A percentile compares a stretch with the other conserved stretches of the same genome.
These are phyloP conservation scores for Ricordea florida DNA, from an alignment of 92 coral and sea anemone species.

Conservation along the genomic window DNA sequence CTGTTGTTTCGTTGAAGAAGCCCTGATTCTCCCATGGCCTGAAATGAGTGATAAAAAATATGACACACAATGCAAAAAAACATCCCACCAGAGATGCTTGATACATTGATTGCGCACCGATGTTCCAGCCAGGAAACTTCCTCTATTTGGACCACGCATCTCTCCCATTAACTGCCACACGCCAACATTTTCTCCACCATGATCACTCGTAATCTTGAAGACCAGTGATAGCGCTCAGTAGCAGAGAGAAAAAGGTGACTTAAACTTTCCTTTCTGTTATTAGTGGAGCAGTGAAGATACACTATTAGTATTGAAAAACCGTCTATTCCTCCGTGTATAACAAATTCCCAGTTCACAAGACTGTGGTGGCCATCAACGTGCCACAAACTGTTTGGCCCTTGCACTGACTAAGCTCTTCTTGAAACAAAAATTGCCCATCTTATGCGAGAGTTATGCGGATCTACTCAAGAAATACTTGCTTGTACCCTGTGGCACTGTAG, in stretches of 20 bases:
- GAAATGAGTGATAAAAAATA: slow-evolving; percentile 49
- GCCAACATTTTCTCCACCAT: slow-evolving; percentile 70
- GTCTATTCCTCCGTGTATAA: slow-evolving; percentile 42
- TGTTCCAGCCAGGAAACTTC: slow-evolving; percentile 55
- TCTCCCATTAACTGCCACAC: slow-evolving; percentile 55
- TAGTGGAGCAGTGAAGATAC: slow-evolving; percentile 30
- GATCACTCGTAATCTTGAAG: slow-evolving; percentile 52
- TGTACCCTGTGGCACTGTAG: slow-evolving; percentile 23
- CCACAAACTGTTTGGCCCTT: slow-evolving; percentile 66
- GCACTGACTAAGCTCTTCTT: slow-evolving; percentile 27
- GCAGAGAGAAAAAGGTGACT: slow-evolving; percentile 14
- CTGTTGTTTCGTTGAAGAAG: slow-evolving; percentile 30
- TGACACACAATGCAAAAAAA: slow-evolving; percentile 51
- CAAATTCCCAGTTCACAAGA: slow-evolving; percentile 45
- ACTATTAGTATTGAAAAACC: slow-evolving; percentile 36
- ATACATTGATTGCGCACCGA: slow-evolving; percentile 39
- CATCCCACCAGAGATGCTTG: slow-evolving; percentile 62
- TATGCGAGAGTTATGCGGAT: slow-evolving; percentile 27
- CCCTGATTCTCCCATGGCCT: slow-evolving; percentile 48
- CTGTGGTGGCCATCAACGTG: slow-evolving; percentile 49
- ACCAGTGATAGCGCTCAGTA: slow-evolving; percentile 13
- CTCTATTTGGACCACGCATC: slow-evolving; percentile 56
- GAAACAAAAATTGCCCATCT: slow-evolving; percentile 43
- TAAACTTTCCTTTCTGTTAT: slow-evolving; percentile 7
- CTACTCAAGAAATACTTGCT: slow-evolving; percentile 42